Base-by-base conservation (phyloP, 2,888 invertebrate species). In the Boloria selene region DNA sequence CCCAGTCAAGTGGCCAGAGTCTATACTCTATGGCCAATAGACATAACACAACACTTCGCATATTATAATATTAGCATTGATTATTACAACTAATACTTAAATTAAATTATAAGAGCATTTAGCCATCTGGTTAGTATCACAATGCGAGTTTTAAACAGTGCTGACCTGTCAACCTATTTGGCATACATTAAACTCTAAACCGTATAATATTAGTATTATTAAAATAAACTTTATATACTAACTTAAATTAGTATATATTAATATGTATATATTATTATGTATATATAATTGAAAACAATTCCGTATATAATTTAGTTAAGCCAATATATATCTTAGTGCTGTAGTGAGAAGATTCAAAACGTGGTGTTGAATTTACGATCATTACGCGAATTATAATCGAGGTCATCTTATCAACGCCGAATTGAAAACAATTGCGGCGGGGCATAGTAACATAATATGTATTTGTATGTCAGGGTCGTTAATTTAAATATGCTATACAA, bases 371-470 rank as follows among this genome's bases (percentile, higher is more conserved):
- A n/a, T 17, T 64, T 10, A 2, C 31, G 58, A 64, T 61, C 63
- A 61, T 50, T 63, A 67, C 67, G 70, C 71, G 53, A 68, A 70
- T 68, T 65, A 52, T 44, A 67, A 70, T 72, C 72, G 70, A 72
- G 73, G 72, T 68, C 72, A 55, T 53, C 22, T 72, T 72, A 72
- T 73, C 73, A 72, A 22, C 68, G 63, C 67, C 62, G 72, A 73
- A 73, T 72, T 72, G 65, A 59, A 71, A 70, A 73, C 73, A 73
- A 73, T 73, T 72, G 71, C 51, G 22, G 44, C 14, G 45, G 26
- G 26, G 4, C 14, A 50, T 62, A 65, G 64, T 49, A 56, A 68
- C 64, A 52, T 17, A n/a, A n/a, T n/a, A 54, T 60, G 64, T 53
- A 59, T 66, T 53, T 68, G 64, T 70, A 61, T 69, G 70, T 72